These are phyloP conservation scores for Fregata magnificens DNA, from an alignment of 2,113 vertebrate species.

Conservation along the genomic window DNA sequence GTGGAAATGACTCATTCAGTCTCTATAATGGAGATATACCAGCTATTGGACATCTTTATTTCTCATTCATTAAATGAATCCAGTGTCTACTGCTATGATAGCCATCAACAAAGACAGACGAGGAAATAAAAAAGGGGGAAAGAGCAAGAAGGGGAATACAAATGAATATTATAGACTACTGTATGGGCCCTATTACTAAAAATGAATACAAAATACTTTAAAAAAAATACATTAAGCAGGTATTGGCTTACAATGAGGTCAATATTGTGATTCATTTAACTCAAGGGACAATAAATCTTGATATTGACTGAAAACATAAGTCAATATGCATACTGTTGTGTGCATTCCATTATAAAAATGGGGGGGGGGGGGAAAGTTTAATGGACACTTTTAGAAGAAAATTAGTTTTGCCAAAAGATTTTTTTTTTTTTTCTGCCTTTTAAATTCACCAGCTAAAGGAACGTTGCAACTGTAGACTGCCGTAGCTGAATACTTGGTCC, in stretches of 20 bases:
- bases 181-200: constrained; percentile 75
- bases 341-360: constrained; percentile 76
- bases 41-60: constrained; percentile 24
- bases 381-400: constrained; percentile 62
- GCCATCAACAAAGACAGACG: constrained; percentile 59
- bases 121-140: constrained; percentile 60
- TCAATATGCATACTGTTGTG: constrained; percentile 78
- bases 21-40: neutral
- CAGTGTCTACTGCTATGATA: constrained; percentile 44
- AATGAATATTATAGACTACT: constrained; percentile 68
- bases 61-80: constrained; percentile 45
- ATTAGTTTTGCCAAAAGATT: constrained; percentile 10
- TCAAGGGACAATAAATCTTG: constrained; percentile 80
- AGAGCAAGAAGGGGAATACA: constrained; percentile 69
- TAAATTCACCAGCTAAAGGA: neutral
- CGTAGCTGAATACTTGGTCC: neutral
- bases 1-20: constrained; percentile 38
- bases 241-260: constrained; percentile 80
- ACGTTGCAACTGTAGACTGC: neutral
- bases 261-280: constrained; percentile 84
- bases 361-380: constrained; percentile 23
- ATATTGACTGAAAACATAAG: constrained; percentile 80
- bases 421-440: neutral
- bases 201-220: constrained; percentile 80
- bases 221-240: constrained; percentile 76